phyloP scores from a whole-genome alignment of 1,140 invertebrate species.

The Apis dorsata region DNA sequence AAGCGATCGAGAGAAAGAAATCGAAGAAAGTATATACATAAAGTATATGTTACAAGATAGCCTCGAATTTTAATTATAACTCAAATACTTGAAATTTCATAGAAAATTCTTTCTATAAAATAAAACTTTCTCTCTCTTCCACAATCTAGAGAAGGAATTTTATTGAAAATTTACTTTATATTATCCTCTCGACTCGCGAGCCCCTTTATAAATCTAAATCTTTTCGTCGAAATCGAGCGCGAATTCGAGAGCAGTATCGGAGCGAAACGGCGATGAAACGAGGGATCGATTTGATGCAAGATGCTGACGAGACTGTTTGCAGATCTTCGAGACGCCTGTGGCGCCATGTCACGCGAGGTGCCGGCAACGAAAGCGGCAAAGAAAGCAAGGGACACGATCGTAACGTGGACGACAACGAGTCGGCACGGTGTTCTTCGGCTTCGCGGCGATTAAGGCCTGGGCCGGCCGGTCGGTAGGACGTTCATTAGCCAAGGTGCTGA shows the following conservation, averaged over 20 bases:
- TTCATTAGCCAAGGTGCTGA: conserved; percentile 42
- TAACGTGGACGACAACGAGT: conserved; percentile 48
- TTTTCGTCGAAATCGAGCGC: too few species aligned
- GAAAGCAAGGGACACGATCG: conserved; percentile 30
- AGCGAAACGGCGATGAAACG: conserved; percentile 1
- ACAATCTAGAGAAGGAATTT: too few species aligned
- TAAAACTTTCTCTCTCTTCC: too few species aligned
- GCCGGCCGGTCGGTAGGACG: conserved; percentile 2
- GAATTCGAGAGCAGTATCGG: not conserved
- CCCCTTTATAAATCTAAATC: too few species aligned
- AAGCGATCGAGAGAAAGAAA: not conserved
- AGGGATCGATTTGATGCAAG: too few species aligned
- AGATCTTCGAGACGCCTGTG: conserved; percentile 52
- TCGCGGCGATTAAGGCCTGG: conserved; percentile 49
- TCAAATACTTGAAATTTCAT: too few species aligned
- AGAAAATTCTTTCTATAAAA: too few species aligned
- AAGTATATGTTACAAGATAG: too few species aligned
- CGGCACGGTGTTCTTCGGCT: conserved; percentile 52
- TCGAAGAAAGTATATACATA: too few species aligned
- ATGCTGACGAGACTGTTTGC: conserved; percentile 54
- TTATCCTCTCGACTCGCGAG: too few species aligned
- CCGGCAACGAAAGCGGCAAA: conserved; percentile 39
- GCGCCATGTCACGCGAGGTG: conserved; percentile 60
- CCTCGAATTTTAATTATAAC: too few species aligned
- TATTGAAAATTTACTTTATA: too few species aligned